Conservation (phyloP, 1,140 invertebrate species). For the Aplysia californica region DNA sequence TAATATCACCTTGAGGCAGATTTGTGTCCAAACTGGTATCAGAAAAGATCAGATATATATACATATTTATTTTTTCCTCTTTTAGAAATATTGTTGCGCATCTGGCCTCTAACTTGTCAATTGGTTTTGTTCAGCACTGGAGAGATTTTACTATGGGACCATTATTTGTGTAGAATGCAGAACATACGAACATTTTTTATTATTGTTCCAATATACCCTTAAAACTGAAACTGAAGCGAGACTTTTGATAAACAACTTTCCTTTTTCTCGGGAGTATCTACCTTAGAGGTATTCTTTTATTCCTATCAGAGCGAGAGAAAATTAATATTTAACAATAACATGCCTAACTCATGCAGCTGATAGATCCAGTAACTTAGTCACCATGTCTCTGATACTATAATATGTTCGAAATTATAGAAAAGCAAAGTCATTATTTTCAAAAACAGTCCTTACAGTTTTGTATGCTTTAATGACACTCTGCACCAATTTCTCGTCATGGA, state of each 20-base stretch:
- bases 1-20: neutral
- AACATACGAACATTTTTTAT: neutral
- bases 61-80: too few relatives aligned
- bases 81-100: too few relatives aligned
- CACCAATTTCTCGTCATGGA: conserved; percentile 54
- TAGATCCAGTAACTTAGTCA: too few relatives aligned
- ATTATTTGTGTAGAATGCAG: neutral
- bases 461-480: conserved; percentile 42
- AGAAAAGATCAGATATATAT: neutral
- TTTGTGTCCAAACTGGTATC: neutral
- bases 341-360: neutral
- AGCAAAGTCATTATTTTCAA: neutral
- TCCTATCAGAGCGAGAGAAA: neutral
- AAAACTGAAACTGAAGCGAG: neutral
- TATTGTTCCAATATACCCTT: neutral
- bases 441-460: conserved; percentile 47
- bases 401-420: too few relatives aligned
- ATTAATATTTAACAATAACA: neutral
- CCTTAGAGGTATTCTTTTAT: too few relatives aligned
- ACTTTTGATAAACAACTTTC: neutral
- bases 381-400: too few relatives aligned
- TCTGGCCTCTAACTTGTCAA: too few relatives aligned
- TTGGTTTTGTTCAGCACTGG: too few relatives aligned
- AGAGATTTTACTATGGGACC: too few relatives aligned
- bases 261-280: too few relatives aligned